Base-by-base conservation (phyloP, 2,113 vertebrate species). In the Amphiprion percula region DNA sequence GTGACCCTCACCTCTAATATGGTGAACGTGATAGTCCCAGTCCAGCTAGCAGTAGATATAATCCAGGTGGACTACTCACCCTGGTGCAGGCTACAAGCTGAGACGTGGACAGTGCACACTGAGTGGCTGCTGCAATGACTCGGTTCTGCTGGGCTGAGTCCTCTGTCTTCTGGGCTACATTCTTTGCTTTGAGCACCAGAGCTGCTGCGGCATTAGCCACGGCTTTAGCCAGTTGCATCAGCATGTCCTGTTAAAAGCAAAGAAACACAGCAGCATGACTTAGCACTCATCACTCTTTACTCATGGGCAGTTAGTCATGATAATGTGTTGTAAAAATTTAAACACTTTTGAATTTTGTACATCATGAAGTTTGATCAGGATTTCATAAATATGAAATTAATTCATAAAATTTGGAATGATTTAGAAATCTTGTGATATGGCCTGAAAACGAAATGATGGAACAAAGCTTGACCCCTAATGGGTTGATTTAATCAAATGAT, bases 31-130 rank as follows among this genome's bases (percentile, higher is more conserved):
- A 44, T 12, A 15, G 19, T 14, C 15, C 23, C 6, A 10, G 23
- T 52, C 33, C 17, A 37, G 52, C 11, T 67, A 8, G 12, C 23
- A 56, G 52, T 24, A 11, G 26, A 26, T 39, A 15, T 33, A 2
- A n/a, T 6, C 24, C 10, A 53, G 19, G 19, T 4, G 5, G 19
- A 23, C 0, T 19, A 49, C 95, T 95, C 84, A 99, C 98, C 96
- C 97, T 95, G 61, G 98, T 99, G 87, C 98, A 99, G 24, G 98
- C 98, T 74, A 99, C 98, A 63, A 99, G 95, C 87, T 99, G 98
- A 41, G 98, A 99, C 14, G 98, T 99, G 73, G 98, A 99, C 62
- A 99, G 94, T 30, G 98, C 98, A 0, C 98, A 99, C 88, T 99
- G 98, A 0, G 98, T 99, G 39, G 98, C 98, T 0, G 98, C 97